Evolutionary conservation across 2,113 vertebrate species (phyloP), one percentile per base, ranked within the genome.

Genomic region (Machaerirhynchus nigripectus): DNA sequence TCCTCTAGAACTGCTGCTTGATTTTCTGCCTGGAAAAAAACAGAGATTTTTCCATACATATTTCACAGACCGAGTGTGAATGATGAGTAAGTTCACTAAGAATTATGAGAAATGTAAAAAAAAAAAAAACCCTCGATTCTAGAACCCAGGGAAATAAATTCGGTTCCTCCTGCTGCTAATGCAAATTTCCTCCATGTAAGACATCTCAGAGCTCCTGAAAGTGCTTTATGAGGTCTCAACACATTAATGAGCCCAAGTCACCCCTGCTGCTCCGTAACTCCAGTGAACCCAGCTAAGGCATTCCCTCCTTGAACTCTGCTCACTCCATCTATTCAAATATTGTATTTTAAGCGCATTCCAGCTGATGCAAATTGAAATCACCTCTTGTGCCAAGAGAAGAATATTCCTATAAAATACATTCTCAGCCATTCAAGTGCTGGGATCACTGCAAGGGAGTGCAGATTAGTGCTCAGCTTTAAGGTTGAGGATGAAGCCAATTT

Each of bases 21-120:
- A 84, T 77, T 86, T 93, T 95, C 50, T 93, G 82, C 55, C 64
- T 87, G 81, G 68, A 50, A 93, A 92, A 88, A 85, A 50, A 0
- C 37, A 47, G 53, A 82, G 40, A 65, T 91, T 95, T 95, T 92
- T 80, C 78, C 67, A 47, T 83, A 15, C 55, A 59, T 83, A 67
- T 91, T 91, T 93, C 82, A 80, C 79, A 96, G 85, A 85, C 50
- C 14, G 68, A 97, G 93, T 92, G 85, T 71, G 95, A 96, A 97
- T 16, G 75, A 95, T 89, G 91, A 95, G 87, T 91, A 96, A 94
- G 87, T 93, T 95, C 87, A 86, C 76, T 40, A 67, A 90, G 87
- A 89, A 86, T 44, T 47, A 88, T 70, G 42, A 93, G 35, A 74
- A 94, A 95, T 74, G 55, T 84, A 64, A 70, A 91, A 92, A 74